Conservation (phyloP, 1,140 invertebrate genomes). For the Halictus rubicundus region DNA sequence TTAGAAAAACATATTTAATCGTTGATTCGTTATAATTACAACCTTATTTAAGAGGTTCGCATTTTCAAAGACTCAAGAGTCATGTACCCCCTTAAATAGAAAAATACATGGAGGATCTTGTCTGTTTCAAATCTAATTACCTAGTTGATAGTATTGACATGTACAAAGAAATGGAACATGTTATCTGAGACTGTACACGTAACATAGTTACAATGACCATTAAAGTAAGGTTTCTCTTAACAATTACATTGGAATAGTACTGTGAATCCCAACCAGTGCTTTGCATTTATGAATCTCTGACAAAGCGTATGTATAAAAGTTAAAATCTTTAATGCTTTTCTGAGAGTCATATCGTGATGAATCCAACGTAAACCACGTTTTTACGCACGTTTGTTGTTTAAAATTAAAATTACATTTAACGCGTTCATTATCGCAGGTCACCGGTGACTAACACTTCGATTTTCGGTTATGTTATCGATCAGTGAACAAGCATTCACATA, state of each 20-base stretch:
- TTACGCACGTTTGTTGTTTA: conserved; percentile 5
- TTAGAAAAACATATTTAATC: conserved; percentile 29
- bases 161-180: conserved; percentile 32
- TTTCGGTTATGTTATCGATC: neutral
- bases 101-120: conserved; percentile 37
- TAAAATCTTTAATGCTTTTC: conserved; percentile 23
- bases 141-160: conserved; percentile 24
- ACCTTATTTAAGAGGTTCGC: conserved; percentile 6
- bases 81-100: conserved; percentile 39
- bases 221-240: conserved; percentile 38
- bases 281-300: neutral
- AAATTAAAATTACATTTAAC: conserved; percentile 18
- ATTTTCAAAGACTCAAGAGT: conserved; percentile 27
- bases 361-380: conserved; percentile 9
- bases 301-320: conserved; percentile 40
- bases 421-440: neutral
- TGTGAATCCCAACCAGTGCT: conserved; percentile 30
- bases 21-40: conserved; percentile 24
- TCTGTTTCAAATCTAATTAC: conserved; percentile 21
- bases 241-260: conserved; percentile 27
- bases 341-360: neutral
- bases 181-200: conserved; percentile 35
- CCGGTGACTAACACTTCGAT: neutral
- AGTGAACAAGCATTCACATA: neutral
- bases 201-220: conserved; percentile 39